Base-by-base conservation (phyloP, 2,113 vertebrate species). In the Spheniscus mendiculus region DNA sequence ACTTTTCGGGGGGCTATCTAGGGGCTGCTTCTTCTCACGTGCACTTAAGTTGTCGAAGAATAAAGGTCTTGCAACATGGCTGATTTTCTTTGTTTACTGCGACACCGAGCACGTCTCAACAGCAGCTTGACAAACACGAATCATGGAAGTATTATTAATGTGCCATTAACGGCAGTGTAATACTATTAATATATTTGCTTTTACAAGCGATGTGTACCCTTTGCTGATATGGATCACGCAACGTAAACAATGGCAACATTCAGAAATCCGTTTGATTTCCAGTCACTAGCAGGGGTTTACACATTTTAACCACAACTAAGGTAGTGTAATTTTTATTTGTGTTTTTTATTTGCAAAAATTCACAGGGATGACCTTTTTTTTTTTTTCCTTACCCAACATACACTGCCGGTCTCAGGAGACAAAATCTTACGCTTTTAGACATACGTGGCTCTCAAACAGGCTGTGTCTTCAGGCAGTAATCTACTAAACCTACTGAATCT, bases 71-170 rank as follows among this genome's bases (percentile, higher is more conserved):
- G 20, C 59, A 88, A 71, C 56, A 90, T 88, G 83, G 83, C 85
- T 95, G 86, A 55, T 62, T 59, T 79, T 90, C 88, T 90, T 96
- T 97, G 85, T 96, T 98, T 95, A 63, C 67, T 40, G 1, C 9
- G 20, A 58, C 56, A 36, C 45, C 3, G 7, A 73, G 70, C 32
- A 5, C 12, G 32, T 65, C 77, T 83, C 85, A 6, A 53, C 73
- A 58, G 44, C 74, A 56, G 73, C 95, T 70, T 53, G 81, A 86
- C 87, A 63, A 90, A 92, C 27, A 59, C 8, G 5, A 73, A 56
- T 50, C 55, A 0, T 44, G 87, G 56, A 44, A 83, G 32, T 81
- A 30, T 74, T 89, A 89, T 90, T 97, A 88, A 83, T 23, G 38
- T 82, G 67, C 77, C 85, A 83, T 81, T 94, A 93, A 12, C 9